phyloP scores from a whole-genome alignment of 2,113 vertebrate species.

The Tachysurus fulvidraco region DNA sequence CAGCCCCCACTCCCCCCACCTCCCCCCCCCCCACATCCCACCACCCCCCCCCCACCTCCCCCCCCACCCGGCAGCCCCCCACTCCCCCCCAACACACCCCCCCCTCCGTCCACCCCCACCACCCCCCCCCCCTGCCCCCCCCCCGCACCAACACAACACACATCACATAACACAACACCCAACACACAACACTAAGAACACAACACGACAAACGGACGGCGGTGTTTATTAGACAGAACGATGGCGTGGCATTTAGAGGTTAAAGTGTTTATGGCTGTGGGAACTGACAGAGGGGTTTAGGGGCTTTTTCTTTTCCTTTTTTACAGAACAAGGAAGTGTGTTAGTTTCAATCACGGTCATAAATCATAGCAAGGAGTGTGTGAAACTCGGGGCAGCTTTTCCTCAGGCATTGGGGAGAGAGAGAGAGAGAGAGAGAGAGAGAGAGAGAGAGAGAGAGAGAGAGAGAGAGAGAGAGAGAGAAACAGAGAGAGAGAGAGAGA shows the following conservation, averaged over 20 bases:
- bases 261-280: conserved; percentile 23
- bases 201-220: background rate
- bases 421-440: background rate
- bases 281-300: background rate
- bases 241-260: conserved; percentile 15
- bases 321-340: conserved; percentile 19
- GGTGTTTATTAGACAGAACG: conserved; percentile 30
- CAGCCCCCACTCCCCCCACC: no score
- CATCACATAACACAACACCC: no score
- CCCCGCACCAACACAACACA: no score
- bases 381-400: conserved; percentile 23
- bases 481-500: background rate
- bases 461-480: background rate
- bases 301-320: background rate
- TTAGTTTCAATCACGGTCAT: conserved; percentile 30
- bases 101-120: no score
- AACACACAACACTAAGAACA: no score
- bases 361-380: conserved; percentile 29
- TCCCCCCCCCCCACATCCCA: no score
- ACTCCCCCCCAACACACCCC: no score
- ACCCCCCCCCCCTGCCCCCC: no score
- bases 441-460: background rate
- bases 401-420: conserved; percentile 17
- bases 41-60: no score
- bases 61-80: no score